These are phyloP conservation scores for Dasysyrphus tricinctus DNA, from an alignment of 2,888 invertebrate genomes.

Conservation along the genomic window DNA sequence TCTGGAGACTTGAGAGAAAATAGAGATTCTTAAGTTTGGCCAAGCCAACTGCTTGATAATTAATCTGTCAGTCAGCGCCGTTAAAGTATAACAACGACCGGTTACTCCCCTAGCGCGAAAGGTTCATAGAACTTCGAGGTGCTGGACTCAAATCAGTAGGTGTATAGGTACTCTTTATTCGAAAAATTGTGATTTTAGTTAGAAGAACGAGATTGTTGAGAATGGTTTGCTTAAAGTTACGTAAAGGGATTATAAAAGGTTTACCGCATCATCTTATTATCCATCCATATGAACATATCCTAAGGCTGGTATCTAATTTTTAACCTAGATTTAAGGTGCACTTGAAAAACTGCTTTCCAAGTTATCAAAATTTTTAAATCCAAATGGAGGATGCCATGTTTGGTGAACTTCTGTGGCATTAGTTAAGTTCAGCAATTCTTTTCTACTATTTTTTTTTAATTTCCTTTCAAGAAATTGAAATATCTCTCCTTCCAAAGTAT, in stretches of 20 bases:
- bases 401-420: too few relatives aligned
- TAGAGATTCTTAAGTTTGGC: background rate
- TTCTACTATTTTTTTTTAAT: too few relatives aligned
- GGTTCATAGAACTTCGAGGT: background rate
- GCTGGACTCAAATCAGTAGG: background rate
- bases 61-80: slow-evolving; percentile 8
- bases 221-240: background rate
- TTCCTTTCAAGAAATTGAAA: background rate
- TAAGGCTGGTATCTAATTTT: background rate
- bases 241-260: background rate
- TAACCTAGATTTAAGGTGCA: too few relatives aligned
- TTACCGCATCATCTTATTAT: background rate
- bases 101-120: background rate
- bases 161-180: too few relatives aligned
- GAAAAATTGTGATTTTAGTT: background rate
- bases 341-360: too few relatives aligned
- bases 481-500: background rate
- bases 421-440: too few relatives aligned
- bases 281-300: background rate
- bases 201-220: background rate
- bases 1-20: background rate
- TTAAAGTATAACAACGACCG: background rate
- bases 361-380: too few relatives aligned
- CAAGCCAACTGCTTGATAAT: slow-evolving; percentile 20
- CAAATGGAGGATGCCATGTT: too few relatives aligned